These are phyloP conservation scores for Microchrysa polita DNA, from an alignment of 2,888 invertebrate genomes.

Conservation along the genomic window DNA sequence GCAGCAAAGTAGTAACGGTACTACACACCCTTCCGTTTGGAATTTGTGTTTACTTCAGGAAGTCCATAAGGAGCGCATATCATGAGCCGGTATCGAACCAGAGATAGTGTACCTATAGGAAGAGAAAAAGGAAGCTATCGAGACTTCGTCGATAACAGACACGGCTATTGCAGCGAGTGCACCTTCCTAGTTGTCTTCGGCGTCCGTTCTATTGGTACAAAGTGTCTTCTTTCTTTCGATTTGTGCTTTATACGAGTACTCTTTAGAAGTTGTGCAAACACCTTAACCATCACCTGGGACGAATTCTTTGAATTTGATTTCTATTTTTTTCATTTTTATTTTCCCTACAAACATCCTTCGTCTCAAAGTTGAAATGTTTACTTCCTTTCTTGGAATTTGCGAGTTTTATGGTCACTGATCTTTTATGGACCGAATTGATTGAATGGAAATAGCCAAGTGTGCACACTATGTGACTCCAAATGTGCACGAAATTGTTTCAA, in stretches of 20 bases:
- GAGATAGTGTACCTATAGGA: no score
- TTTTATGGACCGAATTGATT: slow-evolving; percentile 51
- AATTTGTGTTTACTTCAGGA: slow-evolving; percentile 37
- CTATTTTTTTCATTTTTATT: slow-evolving; percentile 6
- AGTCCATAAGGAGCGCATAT: slow-evolving; percentile 34
- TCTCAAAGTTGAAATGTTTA: slow-evolving; percentile 52
- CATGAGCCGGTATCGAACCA: neutral
- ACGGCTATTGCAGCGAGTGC: no score
- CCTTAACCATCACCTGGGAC: slow-evolving; percentile 26
- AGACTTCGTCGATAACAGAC: neutral
- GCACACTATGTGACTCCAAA: slow-evolving; percentile 18
- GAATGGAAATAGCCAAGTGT: slow-evolving; percentile 32
- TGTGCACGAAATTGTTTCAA: slow-evolving; percentile 17
- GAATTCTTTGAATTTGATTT: slow-evolving; percentile 20
- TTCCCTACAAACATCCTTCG: slow-evolving; percentile 41
- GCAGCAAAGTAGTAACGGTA: neutral
- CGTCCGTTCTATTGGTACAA: neutral
- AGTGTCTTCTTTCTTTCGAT: neutral
- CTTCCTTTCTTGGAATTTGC: slow-evolving; percentile 52
- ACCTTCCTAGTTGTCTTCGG: no score
- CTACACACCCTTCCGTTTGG: neutral
- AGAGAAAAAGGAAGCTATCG: neutral
- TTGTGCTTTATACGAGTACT: neutral
- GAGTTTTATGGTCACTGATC: slow-evolving; percentile 54
- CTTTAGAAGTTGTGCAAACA: slow-evolving; percentile 13